Percentiles rank a stretch among this genome's conserved stretches.
Conservation (phyloP, 2,888 invertebrate species). For the Cephus runcator region DNA sequence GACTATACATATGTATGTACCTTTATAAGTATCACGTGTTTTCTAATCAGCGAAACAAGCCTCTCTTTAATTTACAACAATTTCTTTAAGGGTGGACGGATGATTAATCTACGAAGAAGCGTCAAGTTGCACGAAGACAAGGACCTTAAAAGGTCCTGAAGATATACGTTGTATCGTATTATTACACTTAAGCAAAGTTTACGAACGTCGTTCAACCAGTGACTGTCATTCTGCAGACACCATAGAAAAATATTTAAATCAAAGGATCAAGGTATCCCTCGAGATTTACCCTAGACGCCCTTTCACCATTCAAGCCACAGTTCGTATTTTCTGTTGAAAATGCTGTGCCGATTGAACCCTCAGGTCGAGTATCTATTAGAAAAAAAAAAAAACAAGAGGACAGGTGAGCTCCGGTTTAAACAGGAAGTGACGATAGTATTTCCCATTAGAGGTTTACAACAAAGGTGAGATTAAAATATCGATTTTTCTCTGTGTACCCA, state of each 20-base stretch:
- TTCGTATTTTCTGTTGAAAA: constrained; percentile 29
- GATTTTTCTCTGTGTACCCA: background rate
- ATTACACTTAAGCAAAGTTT: background rate
- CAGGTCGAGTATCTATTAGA: constrained; percentile 36
- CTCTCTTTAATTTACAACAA: background rate
- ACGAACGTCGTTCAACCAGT: background rate
- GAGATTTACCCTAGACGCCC: background rate
- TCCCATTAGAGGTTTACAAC: background rate
- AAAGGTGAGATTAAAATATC: background rate
- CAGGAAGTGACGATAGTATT: background rate
- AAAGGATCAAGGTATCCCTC: constrained; percentile 8
- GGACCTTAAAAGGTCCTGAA: background rate
- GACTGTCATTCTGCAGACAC: constrained; percentile 6
- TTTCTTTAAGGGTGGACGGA: background rate
- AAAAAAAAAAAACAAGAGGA: background rate
- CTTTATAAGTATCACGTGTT: background rate
- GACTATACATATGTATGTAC: background rate
- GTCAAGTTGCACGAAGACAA: background rate
- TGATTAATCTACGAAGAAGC: background rate
- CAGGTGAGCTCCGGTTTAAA: background rate
- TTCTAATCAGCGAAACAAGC: background rate
- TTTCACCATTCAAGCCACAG: background rate
- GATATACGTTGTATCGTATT: background rate
- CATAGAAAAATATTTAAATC: constrained; percentile 22
- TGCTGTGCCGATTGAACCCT: constrained; percentile 40